phyloP scores from a whole-genome alignment of 1,140 invertebrate genomes.

The Neodiprion virginianus region DNA sequence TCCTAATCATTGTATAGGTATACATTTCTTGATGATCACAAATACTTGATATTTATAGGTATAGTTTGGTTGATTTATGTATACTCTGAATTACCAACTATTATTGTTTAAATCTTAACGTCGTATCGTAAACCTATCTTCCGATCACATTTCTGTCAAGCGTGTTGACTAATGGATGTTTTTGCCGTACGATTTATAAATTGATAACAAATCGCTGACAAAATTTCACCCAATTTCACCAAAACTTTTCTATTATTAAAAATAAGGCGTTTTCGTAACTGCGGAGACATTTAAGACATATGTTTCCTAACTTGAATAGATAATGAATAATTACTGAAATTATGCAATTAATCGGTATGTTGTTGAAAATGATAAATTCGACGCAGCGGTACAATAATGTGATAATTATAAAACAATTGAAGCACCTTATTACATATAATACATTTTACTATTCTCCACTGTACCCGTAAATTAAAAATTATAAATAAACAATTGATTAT shows the following conservation, averaged over 20 bases:
- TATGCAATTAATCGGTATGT: neutral
- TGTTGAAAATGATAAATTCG: neutral
- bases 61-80: too few relatives aligned
- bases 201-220: neutral
- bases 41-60: neutral
- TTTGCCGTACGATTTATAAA: too few relatives aligned
- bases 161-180: neutral
- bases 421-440: slow-evolving; percentile 24
- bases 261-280: too few relatives aligned
- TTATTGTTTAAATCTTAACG: neutral
- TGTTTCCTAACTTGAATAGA: too few relatives aligned
- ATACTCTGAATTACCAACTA: neutral
- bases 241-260: too few relatives aligned
- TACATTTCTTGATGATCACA: neutral
- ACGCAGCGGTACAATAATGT: neutral
- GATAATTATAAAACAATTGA: neutral
- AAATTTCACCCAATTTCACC: neutral
- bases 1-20: neutral
- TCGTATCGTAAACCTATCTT: neutral
- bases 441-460: slow-evolving; percentile 16
- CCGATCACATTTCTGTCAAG: neutral
- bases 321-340: neutral
- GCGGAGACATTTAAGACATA: too few relatives aligned
- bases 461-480: neutral
- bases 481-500: neutral